Evolutionary conservation across 2,113 vertebrate species (phyloP).

Genomic region (Ophiodon elongatus): DNA sequence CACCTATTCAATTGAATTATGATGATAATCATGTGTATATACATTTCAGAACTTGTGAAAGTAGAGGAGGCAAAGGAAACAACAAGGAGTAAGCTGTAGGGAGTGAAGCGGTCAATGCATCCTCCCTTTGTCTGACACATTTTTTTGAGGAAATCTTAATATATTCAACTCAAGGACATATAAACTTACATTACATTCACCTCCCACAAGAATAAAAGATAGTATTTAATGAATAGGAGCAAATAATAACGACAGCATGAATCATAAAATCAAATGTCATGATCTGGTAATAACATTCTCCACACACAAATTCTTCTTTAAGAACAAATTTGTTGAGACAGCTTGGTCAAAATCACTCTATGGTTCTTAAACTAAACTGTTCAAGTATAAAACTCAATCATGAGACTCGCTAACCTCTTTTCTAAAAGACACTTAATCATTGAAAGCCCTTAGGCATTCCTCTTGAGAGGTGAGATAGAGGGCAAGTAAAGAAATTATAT

Average conservation of each 20-base stretch:
- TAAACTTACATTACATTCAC: not conserved
- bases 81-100: slow-evolving; percentile 1
- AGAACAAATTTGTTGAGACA: not conserved
- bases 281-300: not conserved
- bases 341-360: not conserved
- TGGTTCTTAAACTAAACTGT: slow-evolving; percentile 22
- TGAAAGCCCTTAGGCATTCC: slow-evolving; percentile 40
- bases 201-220: not conserved
- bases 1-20: not conserved
- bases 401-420: slow-evolving; percentile 41
- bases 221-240: not conserved
- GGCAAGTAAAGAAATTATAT: slow-evolving; percentile 25
- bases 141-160: slow-evolving; percentile 38
- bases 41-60: not conserved
- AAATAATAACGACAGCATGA: not conserved
- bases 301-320: not conserved
- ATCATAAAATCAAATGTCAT: too few relatives aligned
- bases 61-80: slow-evolving; percentile 35
- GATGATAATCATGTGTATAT: not conserved
- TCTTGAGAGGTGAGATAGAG: slow-evolving; percentile 50
- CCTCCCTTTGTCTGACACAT: slow-evolving; percentile 72
- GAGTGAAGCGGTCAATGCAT: slow-evolving; percentile 54
- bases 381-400: slow-evolving; percentile 38
- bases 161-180: slow-evolving; percentile 7
- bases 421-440: slow-evolving; percentile 37